phyloP scores from a whole-genome alignment of 1,140 invertebrate species.

The Lepidotrigona ventralis region DNA sequence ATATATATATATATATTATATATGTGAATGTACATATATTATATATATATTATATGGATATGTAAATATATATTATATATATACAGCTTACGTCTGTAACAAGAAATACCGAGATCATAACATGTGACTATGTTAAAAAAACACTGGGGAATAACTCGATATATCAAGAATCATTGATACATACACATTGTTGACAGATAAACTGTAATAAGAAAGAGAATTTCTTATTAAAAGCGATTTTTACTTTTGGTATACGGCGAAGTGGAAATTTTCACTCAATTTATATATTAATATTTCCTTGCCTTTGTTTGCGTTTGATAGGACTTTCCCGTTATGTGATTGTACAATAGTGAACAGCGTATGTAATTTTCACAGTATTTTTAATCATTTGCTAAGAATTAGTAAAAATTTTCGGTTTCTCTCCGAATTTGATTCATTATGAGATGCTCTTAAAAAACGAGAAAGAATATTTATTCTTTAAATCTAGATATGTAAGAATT shows the following conservation, averaged over 20 bases:
- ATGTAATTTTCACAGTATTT: conserved; percentile 20
- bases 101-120: conserved; percentile 31
- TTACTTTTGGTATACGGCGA: conserved; percentile 13
- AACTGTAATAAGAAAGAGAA: background rate
- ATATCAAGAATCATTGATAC: conserved; percentile 40
- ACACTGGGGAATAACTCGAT: background rate
- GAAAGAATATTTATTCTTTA: conserved; percentile 46
- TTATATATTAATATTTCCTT: conserved; percentile 8
- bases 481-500: conserved; percentile 51
- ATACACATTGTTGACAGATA: conserved; percentile 23
- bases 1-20: conserved; percentile 35
- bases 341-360: conserved; percentile 32
- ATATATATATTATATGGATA: conserved; percentile 16
- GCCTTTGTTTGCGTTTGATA: conserved; percentile 30
- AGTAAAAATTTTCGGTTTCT: conserved; percentile 32
- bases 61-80: conserved; percentile 25
- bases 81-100: conserved; percentile 52
- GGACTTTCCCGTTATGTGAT: conserved; percentile 12
- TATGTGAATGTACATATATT: conserved; percentile 23
- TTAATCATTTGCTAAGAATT: conserved; percentile 25
- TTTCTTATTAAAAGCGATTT: conserved; percentile 17
- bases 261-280: conserved; percentile 11
- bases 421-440: conserved; percentile 18
- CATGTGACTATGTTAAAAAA: conserved; percentile 1
- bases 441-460: background rate